phyloP scores from a whole-genome alignment of 1,140 invertebrate species.

The Diachasmimorpha longicaudata region DNA sequence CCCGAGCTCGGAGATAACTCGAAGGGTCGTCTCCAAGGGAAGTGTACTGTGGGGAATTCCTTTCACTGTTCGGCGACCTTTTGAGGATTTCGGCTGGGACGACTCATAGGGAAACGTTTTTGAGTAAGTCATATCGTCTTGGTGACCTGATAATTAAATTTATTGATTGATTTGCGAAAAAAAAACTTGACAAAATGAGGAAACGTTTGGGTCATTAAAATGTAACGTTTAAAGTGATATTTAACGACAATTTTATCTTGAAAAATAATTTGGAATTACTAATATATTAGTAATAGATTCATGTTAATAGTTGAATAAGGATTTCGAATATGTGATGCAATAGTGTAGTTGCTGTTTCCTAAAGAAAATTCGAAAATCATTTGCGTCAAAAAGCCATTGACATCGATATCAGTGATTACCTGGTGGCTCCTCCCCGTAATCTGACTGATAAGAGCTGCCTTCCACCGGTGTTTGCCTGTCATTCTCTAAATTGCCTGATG shows the following conservation, averaged over 20 bases:
- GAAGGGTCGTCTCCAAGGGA: constrained; percentile 54
- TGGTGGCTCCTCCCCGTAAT: constrained; percentile 17
- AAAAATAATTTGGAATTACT: too few relatives aligned
- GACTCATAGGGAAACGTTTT: constrained; percentile 19
- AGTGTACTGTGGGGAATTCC: constrained; percentile 52
- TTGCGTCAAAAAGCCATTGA: background rate
- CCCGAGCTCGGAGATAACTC: constrained; percentile 54
- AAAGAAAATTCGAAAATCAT: too few relatives aligned
- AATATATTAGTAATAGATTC: too few relatives aligned
- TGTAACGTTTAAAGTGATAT: too few relatives aligned
- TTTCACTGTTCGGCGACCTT: constrained; percentile 52
- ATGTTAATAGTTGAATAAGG: too few relatives aligned
- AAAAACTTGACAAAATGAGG: too few relatives aligned
- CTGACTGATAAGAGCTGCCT: constrained; percentile 8
- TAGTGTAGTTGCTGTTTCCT: too few relatives aligned
- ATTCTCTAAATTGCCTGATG: constrained; percentile 25
- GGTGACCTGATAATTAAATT: constrained; percentile 8
- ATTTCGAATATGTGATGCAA: too few relatives aligned
- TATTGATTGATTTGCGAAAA: too few relatives aligned
- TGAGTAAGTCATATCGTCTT: constrained; percentile 2
- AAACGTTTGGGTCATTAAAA: too few relatives aligned
- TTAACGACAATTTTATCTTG: too few relatives aligned
- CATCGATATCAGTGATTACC: constrained; percentile 4
- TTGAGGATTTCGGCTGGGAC: constrained; percentile 32
- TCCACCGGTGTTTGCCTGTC: constrained; percentile 25